phyloP scores from a whole-genome alignment of 2,797 vertebrate genomes.

The Scomberomorus guttatus region DNA sequence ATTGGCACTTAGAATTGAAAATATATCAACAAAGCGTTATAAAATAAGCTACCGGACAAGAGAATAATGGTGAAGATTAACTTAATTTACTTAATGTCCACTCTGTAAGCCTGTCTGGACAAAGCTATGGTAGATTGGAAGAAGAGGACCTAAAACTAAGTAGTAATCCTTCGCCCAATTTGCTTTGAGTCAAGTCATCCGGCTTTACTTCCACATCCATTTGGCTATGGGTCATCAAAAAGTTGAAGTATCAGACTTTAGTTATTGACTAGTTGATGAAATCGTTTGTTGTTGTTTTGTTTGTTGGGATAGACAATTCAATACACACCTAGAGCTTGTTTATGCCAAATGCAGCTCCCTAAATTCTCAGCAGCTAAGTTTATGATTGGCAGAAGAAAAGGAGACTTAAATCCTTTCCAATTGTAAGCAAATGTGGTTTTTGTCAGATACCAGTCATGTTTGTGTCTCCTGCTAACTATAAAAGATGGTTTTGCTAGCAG shows the following conservation, averaged over 20 bases:
- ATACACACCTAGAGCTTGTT: not conserved
- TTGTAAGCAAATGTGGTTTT: not conserved
- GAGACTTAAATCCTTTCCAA: not conserved
- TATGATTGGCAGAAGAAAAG: not conserved
- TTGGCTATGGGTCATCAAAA: not conserved
- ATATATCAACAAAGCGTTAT: conserved; percentile 13
- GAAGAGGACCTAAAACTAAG: not conserved
- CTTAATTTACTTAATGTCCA: conserved; percentile 7
- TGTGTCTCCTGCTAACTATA: no score
- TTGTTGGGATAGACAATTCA: not conserved
- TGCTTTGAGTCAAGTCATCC: conserved; percentile 15
- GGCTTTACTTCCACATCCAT: conserved; percentile 2
- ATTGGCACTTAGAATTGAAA: conserved; percentile 21
- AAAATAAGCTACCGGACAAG: conserved; percentile 13
- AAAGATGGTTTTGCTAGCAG: not conserved
- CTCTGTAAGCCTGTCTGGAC: conserved; percentile 10
- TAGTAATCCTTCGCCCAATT: conserved; percentile 13
- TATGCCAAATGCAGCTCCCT: not conserved
- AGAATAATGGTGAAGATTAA: conserved; percentile 4
- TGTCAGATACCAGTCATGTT: not conserved
- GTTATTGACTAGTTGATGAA: not conserved
- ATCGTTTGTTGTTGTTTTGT: not conserved
- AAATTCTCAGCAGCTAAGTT: not conserved
- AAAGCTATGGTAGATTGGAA: not conserved
- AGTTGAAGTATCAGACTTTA: not conserved